A percentile compares a stretch with the other conserved stretches of the same genome.
These are phyloP conservation scores for Drosophila arawakana DNA, from an alignment of 1,140 invertebrate species.

Conservation along the genomic window DNA sequence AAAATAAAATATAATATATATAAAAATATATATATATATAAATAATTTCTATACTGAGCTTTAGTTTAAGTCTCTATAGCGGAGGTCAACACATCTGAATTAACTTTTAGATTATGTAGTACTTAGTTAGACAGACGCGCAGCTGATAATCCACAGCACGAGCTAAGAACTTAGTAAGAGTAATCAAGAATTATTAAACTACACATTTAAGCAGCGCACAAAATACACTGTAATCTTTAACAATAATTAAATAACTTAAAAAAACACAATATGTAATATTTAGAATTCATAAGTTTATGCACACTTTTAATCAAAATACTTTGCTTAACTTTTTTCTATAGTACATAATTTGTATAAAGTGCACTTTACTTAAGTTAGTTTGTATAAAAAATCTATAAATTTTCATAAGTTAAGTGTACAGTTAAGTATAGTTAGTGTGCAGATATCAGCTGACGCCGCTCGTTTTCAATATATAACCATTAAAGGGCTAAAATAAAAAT, in stretches of 20 bases:
- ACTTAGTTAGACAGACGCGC: conserved; percentile 34
- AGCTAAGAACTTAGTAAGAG: too few relatives aligned
- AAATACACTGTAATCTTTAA: too few relatives aligned
- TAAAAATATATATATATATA: conserved; percentile 2
- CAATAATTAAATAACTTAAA: too few relatives aligned
- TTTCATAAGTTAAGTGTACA: too few relatives aligned
- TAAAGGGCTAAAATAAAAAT: background rate
- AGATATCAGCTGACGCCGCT: conserved; percentile 13
- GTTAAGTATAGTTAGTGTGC: background rate
- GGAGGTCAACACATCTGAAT: conserved; percentile 32
- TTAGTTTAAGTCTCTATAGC: background rate
- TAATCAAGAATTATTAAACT: too few relatives aligned
- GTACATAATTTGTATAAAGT: background rate
- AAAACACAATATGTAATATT: too few relatives aligned
- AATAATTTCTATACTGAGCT: background rate
- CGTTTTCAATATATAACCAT: conserved; percentile 6
- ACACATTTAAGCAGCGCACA: too few relatives aligned
- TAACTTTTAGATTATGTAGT: conserved; percentile 15
- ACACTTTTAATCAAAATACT: background rate
- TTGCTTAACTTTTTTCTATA: background rate
- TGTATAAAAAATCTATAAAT: conserved; percentile 11
- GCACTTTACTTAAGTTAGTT: conserved; percentile 15
- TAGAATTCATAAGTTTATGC: too few relatives aligned
- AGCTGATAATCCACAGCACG: conserved; percentile 21
- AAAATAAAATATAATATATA: background rate